Evolutionary conservation across 2,888 invertebrate species (phyloP), one percentile per base, ranked within the genome.

Genomic region (Thera britannica): DNA sequence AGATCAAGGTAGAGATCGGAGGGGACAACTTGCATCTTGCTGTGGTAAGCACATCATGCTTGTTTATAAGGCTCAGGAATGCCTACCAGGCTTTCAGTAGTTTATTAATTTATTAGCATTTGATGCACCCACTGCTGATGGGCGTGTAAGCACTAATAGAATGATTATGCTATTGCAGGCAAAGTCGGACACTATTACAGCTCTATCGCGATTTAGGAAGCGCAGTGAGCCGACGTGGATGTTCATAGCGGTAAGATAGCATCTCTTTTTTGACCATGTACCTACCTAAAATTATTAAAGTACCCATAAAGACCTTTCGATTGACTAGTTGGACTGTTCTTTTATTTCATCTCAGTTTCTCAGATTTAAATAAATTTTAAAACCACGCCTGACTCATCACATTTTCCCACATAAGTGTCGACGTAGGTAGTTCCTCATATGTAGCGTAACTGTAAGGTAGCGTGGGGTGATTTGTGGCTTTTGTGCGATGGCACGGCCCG

Each of bases 171-270:
- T 52, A 36, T 12, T 89, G 11, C 85, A 97, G 97, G 97, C 96
- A 1, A 97, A 97, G 86, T 94, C 96, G 35, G 98, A 98, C 83
- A 94, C 95, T 0, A 96, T 98, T 63, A 95, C 95, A 56, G 94
- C 94, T 54, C 87, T 98, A 58, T 95, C 95, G 79, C 94, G 97
- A 62, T 98, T 98, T 86, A 93, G 96, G 35, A 96, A 96, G 65
- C 96, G 95, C 78, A 97, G 98, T 85, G 97, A 98, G 83, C 98
- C 98, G 0, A 97, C 97, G 0, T 98, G 98, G 97, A 95, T 98
- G 90, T 97, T 98, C 79, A 95, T 97, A 72, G 96, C 96, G 70
- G 97, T 97, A 94, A 79, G 75, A 58, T 57, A 8, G 3, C 11
- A 11, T 46, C 58, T 51, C 3, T 11, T 4, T 11, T 11, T 48